phyloP scores from a whole-genome alignment of 2,113 vertebrate genomes.

The Hydrolagus affinis region DNA sequence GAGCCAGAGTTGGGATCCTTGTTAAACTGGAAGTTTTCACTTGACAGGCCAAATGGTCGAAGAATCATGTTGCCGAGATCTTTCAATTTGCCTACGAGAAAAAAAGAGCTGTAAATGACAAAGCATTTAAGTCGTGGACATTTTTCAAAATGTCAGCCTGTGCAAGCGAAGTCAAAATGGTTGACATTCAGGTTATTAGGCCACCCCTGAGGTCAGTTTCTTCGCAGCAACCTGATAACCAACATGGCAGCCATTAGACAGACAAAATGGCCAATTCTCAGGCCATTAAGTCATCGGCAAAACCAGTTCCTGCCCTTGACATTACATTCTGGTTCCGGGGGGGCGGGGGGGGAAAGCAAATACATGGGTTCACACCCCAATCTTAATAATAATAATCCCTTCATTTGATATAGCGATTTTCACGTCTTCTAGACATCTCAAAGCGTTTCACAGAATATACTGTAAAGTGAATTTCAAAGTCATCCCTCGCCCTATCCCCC shows the following conservation, averaged over 20 bases:
- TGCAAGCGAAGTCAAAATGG: not conserved
- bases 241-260: not conserved
- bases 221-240: not conserved
- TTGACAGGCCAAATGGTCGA: conserved; percentile 90
- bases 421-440: no score
- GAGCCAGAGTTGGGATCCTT: conserved; percentile 78
- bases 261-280: no score
- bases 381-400: no score
- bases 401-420: no score
- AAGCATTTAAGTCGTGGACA: not conserved
- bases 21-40: conserved; percentile 89
- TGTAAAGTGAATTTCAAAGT: no score
- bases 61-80: conserved; percentile 90
- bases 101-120: conserved; percentile 30
- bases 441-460: no score
- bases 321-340: no score
- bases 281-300: no score
- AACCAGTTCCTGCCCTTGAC: no score
- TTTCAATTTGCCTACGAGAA: conserved; percentile 78
- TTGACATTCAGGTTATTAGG: not conserved
- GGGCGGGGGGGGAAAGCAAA: no score
- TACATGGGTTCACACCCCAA: no score
- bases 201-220: not conserved
- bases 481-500: no score
- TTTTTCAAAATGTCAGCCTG: not conserved